Percentiles rank a stretch among this genome's conserved stretches.
Conservation (phyloP, 2,888 invertebrate genomes). For the Phania funesta region DNA sequence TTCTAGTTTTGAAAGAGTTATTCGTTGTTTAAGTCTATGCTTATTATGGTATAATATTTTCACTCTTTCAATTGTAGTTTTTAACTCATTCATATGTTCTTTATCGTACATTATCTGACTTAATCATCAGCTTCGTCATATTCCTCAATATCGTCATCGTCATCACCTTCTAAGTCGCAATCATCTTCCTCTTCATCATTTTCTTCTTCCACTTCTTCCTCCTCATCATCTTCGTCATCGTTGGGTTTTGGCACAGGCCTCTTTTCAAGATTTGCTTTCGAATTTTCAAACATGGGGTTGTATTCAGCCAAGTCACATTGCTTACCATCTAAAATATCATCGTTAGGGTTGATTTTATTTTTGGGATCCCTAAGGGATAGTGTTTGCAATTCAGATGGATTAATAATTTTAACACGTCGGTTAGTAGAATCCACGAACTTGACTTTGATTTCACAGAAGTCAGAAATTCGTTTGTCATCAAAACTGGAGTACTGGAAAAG, state of each 20-base stretch:
- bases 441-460: conserved; percentile 77
- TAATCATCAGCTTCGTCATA: conserved; percentile 68
- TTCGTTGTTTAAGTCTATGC: neutral
- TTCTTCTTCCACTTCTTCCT: conserved; percentile 63
- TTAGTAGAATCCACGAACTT: conserved; percentile 76
- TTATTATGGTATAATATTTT: neutral
- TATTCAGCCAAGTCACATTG: conserved; percentile 14
- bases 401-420: conserved; percentile 75
- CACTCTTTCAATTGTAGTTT: neutral
- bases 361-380: conserved; percentile 70
- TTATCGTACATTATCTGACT: conserved; percentile 39
- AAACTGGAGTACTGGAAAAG: conserved; percentile 78
- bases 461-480: conserved; percentile 78
- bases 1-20: neutral
- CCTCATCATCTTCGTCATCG: conserved; percentile 37
- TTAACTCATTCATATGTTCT: conserved; percentile 7
- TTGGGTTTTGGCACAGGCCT: conserved; percentile 37
- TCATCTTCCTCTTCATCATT: conserved; percentile 65
- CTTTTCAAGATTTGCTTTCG: conserved; percentile 33
- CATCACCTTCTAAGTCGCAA: conserved; percentile 60
- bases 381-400: conserved; percentile 71
- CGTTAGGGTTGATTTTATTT: conserved; percentile 55
- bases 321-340: conserved; percentile 64
- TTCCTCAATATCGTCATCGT: conserved; percentile 68
- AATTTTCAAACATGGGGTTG: conserved; percentile 12